These are phyloP conservation scores for Drosophila atripex DNA, from an alignment of 2,888 invertebrate genomes.

Conservation along the genomic window DNA sequence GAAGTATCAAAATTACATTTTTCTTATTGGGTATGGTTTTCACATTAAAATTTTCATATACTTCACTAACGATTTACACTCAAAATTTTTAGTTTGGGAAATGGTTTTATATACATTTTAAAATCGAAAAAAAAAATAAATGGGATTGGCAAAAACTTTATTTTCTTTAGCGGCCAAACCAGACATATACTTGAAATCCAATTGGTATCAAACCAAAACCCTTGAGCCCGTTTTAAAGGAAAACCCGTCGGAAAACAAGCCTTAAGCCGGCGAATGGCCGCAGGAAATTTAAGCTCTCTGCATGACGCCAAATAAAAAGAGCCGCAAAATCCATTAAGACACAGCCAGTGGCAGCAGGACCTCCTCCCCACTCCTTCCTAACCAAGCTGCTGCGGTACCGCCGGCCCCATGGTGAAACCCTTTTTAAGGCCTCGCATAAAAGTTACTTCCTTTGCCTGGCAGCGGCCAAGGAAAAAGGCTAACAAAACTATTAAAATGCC, in stretches of 20 bases:
- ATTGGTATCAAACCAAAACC: slow-evolving; percentile 2
- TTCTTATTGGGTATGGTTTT: neutral
- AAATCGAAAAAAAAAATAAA: neutral
- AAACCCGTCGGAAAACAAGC: slow-evolving; percentile 1
- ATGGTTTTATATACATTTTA: neutral
- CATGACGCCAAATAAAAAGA: slow-evolving; percentile 68
- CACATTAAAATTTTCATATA: neutral
- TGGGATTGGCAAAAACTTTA: neutral
- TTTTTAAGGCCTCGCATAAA: slow-evolving; percentile 68
- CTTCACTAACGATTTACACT: neutral
- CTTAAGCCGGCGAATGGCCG: slow-evolving; percentile 37
- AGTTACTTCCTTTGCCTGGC: slow-evolving; percentile 68
- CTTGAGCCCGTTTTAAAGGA: slow-evolving; percentile 28
- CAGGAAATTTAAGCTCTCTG: slow-evolving; percentile 48
- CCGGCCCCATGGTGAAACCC: slow-evolving; percentile 32
- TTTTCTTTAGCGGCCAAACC: neutral
- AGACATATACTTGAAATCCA: slow-evolving; percentile 21
- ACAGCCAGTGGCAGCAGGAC: slow-evolving; percentile 48
- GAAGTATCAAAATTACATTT: neutral
- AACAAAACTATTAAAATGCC: slow-evolving; percentile 79
- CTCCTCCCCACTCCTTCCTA: slow-evolving; percentile 12
- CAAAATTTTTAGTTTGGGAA: neutral
- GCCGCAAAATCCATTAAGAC: slow-evolving; percentile 70
- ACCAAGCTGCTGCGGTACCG: slow-evolving; percentile 19
- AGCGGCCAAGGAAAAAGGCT: slow-evolving; percentile 54